Percentiles rank a stretch among this genome's conserved stretches.
These are phyloP conservation scores for Drosophila lacteicornis DNA, from an alignment of 1,140 invertebrate species.

Conservation along the genomic window DNA sequence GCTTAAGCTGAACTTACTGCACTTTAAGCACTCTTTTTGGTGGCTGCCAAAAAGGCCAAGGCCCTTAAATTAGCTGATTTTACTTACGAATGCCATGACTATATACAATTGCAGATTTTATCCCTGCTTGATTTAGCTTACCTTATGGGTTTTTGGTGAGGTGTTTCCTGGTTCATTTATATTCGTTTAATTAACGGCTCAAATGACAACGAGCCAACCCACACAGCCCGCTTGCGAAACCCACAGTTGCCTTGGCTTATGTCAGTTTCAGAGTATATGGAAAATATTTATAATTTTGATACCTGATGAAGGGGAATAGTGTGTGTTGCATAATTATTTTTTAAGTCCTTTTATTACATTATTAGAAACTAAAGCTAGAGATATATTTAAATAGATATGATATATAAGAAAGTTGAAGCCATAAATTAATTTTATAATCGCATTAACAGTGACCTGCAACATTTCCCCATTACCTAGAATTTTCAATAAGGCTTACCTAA, in stretches of 20 bases:
- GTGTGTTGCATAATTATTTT: too few relatives aligned
- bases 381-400: too few relatives aligned
- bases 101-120: not conserved
- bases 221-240: not conserved
- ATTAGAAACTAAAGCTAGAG: too few relatives aligned
- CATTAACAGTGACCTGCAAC: too few relatives aligned
- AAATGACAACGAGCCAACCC: slow-evolving; percentile 39
- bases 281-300: slow-evolving; percentile 28
- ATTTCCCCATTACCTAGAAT: too few relatives aligned
- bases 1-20: slow-evolving; percentile 31
- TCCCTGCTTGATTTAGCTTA: slow-evolving; percentile 9
- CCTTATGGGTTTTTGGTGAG: slow-evolving; percentile 9
- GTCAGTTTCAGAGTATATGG: slow-evolving; percentile 44
- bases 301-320: not conserved
- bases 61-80: slow-evolving; percentile 1
- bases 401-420: too few relatives aligned
- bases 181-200: slow-evolving; percentile 68
- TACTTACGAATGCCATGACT: not conserved
- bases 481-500: too few relatives aligned
- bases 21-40: slow-evolving; percentile 1
- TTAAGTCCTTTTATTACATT: not conserved
- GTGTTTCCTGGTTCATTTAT: slow-evolving; percentile 9
- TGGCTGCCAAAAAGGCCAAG: slow-evolving; percentile 2
- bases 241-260: slow-evolving; percentile 23
- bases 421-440: too few relatives aligned